Percentiles rank a stretch among this genome's conserved stretches.
Evolutionary conservation across 2,888 invertebrate genomes (phyloP).

Genomic region (Aphidoletes aphidimyza): DNA sequence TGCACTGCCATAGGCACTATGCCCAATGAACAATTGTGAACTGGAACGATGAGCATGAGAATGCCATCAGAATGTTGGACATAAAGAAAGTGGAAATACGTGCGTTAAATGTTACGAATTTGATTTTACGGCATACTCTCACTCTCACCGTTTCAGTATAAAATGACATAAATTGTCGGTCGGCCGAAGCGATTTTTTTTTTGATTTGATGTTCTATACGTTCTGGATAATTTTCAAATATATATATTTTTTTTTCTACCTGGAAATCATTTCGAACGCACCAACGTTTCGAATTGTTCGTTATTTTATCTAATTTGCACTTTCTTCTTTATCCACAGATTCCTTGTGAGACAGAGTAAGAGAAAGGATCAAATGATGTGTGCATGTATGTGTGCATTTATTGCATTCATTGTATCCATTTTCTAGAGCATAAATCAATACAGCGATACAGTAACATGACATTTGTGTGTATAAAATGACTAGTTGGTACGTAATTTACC

Average conservation of each 20-base stretch:
- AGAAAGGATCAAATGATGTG: not conserved
- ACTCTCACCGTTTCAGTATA: not conserved
- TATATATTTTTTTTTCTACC: slow-evolving; percentile 47
- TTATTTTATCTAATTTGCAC: slow-evolving; percentile 44
- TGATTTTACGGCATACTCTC: too few relatives aligned
- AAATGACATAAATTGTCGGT: slow-evolving; percentile 39
- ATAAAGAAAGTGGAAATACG: too few relatives aligned
- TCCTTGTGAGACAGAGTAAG: not conserved
- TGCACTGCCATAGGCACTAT: not conserved
- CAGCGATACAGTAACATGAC: not conserved
- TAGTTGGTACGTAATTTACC: slow-evolving; percentile 40
- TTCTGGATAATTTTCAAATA: not conserved
- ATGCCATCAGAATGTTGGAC: not conserved
- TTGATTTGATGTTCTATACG: not conserved
- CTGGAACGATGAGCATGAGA: not conserved
- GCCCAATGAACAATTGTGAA: not conserved
- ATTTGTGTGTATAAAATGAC: not conserved
- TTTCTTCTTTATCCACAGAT: slow-evolving; percentile 11
- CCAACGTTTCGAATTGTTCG: not conserved
- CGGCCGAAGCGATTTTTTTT: not conserved
- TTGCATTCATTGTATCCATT: not conserved
- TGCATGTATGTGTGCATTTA: not conserved
- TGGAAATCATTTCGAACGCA: not conserved
- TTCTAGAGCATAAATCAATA: not conserved
- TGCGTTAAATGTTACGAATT: too few relatives aligned